A percentile compares a stretch with the other conserved stretches of the same genome.
These are phyloP conservation scores for Eupeodes latifasciatus DNA, from an alignment of 2,888 invertebrate genomes.

Conservation along the genomic window DNA sequence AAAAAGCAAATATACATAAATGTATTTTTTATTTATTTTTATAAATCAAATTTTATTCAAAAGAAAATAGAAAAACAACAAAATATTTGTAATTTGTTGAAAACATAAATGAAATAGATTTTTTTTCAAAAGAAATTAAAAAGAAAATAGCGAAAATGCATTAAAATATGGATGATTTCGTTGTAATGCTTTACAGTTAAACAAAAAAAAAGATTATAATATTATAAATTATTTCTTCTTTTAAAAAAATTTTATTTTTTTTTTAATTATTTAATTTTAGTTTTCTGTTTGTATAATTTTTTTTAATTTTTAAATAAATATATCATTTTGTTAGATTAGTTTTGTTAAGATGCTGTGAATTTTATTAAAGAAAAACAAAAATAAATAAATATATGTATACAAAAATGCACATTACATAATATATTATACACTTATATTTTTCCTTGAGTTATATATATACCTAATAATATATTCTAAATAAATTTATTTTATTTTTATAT, in stretches of 20 bases:
- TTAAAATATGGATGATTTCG: slow-evolving; percentile 58
- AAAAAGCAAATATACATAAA: slow-evolving; percentile 29
- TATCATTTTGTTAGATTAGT: slow-evolving; percentile 58
- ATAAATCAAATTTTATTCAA: slow-evolving; percentile 58
- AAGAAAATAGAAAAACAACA: slow-evolving; percentile 9
- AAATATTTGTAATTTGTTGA: slow-evolving; percentile 10
- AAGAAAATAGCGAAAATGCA: slow-evolving; percentile 30
- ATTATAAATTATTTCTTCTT: slow-evolving; percentile 29
- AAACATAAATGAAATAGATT: slow-evolving; percentile 20
- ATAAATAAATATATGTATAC: background rate
- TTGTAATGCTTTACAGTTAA: slow-evolving; percentile 54
- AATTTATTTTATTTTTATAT: slow-evolving; percentile 61
- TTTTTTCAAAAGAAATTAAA: background rate
- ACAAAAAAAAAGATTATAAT: slow-evolving; percentile 3
- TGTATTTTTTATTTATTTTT: slow-evolving; percentile 68
- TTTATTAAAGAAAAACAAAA: slow-evolving; percentile 58
- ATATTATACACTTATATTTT: slow-evolving; percentile 52
- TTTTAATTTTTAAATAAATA: slow-evolving; percentile 42
- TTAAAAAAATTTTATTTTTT: slow-evolving; percentile 9
- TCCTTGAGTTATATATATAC: slow-evolving; percentile 46
- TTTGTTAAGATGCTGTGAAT: slow-evolving; percentile 75
- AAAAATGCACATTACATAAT: slow-evolving; percentile 27
- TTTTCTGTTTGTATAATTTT: slow-evolving; percentile 48
- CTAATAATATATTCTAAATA: slow-evolving; percentile 48
- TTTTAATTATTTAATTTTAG: slow-evolving; percentile 41